Conservation (phyloP, 2,888 invertebrate species). For the Nomada ruficornis region DNA sequence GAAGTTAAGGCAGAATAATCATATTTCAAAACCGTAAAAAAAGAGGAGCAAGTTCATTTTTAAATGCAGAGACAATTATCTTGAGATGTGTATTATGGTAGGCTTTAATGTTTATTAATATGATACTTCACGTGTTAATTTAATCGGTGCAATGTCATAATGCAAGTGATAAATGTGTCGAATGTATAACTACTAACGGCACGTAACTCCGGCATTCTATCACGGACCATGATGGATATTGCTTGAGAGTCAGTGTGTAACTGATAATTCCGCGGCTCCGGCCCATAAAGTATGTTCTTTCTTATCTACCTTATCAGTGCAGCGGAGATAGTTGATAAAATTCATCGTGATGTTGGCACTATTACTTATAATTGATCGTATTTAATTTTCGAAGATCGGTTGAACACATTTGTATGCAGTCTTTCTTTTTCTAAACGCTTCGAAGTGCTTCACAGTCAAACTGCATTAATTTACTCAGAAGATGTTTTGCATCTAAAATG, state of each 20-base stretch:
- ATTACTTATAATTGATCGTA: conserved; percentile 33
- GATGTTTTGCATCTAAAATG: conserved; percentile 79
- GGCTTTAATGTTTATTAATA: neutral
- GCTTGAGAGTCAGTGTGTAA: conserved; percentile 58
- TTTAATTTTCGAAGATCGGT: conserved; percentile 1
- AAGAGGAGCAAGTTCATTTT: conserved; percentile 1
- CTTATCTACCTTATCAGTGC: conserved; percentile 81
- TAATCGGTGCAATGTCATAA: neutral
- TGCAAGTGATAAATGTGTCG: neutral
- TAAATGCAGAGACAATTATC: neutral
- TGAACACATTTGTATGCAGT: neutral
- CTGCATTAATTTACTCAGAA: conserved; percentile 61
- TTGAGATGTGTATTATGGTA: conserved; percentile 1
- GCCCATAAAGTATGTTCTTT: conserved; percentile 47
- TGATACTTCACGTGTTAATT: neutral
- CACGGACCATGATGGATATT: conserved; percentile 79
- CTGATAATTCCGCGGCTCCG: conserved; percentile 67
- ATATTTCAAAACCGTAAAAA: conserved; percentile 14
- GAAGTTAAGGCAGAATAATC: neutral
- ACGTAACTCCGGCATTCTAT: conserved; percentile 81
- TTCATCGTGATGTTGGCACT: conserved; percentile 31
- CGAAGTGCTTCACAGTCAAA: conserved; percentile 66
- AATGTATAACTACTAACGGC: conserved; percentile 77
- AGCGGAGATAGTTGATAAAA: conserved; percentile 69
- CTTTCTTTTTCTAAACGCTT: conserved; percentile 49